Evolutionary conservation across 2,113 vertebrate genomes (phyloP), one percentile per base, ranked within the genome.

Genomic region (Oceanites oceanicus): DNA sequence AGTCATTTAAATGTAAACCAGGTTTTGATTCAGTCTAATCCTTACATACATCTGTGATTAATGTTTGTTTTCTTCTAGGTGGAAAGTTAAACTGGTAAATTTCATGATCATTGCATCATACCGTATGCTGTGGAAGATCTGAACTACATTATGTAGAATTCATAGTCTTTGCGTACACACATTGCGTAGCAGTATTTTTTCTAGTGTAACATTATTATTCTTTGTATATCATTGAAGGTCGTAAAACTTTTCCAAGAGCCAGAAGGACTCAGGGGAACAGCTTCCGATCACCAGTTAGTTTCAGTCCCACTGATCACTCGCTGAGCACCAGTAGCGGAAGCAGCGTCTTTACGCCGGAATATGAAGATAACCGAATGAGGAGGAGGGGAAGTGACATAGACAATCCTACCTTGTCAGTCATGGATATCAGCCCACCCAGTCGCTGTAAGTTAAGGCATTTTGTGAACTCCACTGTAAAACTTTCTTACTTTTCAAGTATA

Each of bases 391-490:
- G 99, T 40, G 99, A 99, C 97, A 99, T 99, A 44, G 99, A 99
- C 91, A 99, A 98, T 86, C 98, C 99, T 2, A 99, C 99, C 50
- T 86, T 99, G 93, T 99, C 99, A 2, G 99, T 99, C 73, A 99
- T 99, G 99, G 99, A 99, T 96, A 99, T 99, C 97, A 99, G 99
- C 93, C 99, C 99, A 0, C 99, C 99, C 67, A 99, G 99, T 95
- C 99, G 99, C 97, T 99, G 99, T 99, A 96, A 99, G 99, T 98
- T 76, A 53, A 81, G 45, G 17, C 74, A 22, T 40, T 26, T 73
- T 42, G 30, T 81, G 44, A 70, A 25, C 32, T 68, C 9, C 1
- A 0, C 42, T 38, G 68, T 49, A 66, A 70, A 71, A 50, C 86
- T 44, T 11, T 62, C 45, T 27, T 10, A 3, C 4, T 14, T 66